These are phyloP conservation scores for human DNA, from an alignment of 2,113 vertebrate genomes.

Conservation along the genomic window DNA sequence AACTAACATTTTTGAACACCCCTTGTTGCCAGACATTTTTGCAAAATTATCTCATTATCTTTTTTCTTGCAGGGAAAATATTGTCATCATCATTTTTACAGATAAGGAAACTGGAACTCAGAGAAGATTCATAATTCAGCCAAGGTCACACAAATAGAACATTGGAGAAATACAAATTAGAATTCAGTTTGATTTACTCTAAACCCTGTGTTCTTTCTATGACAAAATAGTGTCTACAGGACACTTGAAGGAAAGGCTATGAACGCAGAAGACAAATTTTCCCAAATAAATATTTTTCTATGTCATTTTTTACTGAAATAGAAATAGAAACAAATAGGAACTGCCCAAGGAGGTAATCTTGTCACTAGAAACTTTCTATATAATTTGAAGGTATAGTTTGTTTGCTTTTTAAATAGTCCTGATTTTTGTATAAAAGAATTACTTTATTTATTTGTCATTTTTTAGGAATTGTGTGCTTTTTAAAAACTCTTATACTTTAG, in stretches of 20 bases:
- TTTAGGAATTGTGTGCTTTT: not conserved
- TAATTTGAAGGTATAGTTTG: not conserved
- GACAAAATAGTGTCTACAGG: not conserved
- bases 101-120: not conserved
- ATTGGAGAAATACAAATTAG: not conserved
- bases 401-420: not conserved
- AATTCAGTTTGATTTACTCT: not conserved
- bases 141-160: conserved; percentile 10
- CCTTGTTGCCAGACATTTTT: not conserved
- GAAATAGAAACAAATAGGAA: not conserved
- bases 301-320: not conserved
- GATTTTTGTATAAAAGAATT: not conserved
- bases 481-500: not conserved
- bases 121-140: not conserved
- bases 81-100: not conserved
- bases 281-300: not conserved
- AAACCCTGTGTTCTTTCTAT: not conserved
- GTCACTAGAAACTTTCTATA: not conserved
- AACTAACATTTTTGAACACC: not conserved
- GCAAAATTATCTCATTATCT: not conserved
- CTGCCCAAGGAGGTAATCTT: not conserved
- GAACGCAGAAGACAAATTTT: not conserved
- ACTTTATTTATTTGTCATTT: not conserved
- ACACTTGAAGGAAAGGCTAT: not conserved
- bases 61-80: not conserved